Evolutionary conservation across 1,140 invertebrate species (phyloP).

Genomic region (Trachelipus rathkii): DNA sequence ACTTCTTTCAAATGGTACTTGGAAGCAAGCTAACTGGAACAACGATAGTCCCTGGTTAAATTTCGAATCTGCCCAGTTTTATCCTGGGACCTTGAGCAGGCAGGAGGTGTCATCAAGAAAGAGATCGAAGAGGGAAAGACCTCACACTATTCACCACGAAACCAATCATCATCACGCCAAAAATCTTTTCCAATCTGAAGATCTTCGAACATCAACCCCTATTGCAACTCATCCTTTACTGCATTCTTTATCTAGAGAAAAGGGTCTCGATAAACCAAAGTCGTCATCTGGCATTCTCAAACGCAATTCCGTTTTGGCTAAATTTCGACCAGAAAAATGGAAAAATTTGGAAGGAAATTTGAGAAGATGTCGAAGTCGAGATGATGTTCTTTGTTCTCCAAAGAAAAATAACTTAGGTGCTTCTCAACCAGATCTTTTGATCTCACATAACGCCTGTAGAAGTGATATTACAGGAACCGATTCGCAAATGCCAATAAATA

Average conservation of each 20-base stretch:
- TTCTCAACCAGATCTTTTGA: constrained; percentile 42
- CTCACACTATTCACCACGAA: constrained; percentile 5
- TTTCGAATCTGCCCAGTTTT: neutral
- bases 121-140: constrained; percentile 6
- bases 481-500: neutral
- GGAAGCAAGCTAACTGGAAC: neutral
- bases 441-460: constrained; percentile 36
- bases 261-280: neutral
- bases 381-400: constrained; percentile 37
- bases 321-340: constrained; percentile 27
- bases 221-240: neutral
- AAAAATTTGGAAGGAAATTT: constrained; percentile 30
- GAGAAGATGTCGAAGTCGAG: constrained; percentile 37
- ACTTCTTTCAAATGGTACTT: neutral
- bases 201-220: constrained; percentile 23
- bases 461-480: neutral
- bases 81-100: neutral
- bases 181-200: constrained; percentile 14
- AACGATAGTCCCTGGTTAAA: neutral
- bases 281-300: constrained; percentile 15
- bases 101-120: constrained; percentile 1
- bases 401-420: constrained; percentile 37
- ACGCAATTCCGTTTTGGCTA: constrained; percentile 25
- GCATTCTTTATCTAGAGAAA: constrained; percentile 2
- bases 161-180: neutral